Evolutionary conservation across 1,140 invertebrate species (phyloP).

Genomic region (Drosophila auraria): DNA sequence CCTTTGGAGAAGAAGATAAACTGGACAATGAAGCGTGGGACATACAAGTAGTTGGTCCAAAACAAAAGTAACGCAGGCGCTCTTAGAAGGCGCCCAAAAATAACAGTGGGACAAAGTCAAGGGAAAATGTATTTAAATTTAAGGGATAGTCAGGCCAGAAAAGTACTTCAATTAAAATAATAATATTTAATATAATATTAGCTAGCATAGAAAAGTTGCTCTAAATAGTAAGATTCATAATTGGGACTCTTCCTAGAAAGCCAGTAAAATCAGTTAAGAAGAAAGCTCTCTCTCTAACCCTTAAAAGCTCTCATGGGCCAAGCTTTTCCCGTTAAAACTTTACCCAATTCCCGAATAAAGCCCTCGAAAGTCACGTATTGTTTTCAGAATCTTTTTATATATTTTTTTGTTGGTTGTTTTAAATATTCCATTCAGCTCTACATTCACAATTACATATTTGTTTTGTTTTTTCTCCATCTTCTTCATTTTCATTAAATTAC

Average conservation of each 20-base stretch:
- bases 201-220: too few species aligned
- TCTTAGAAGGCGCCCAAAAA: background rate
- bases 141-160: background rate
- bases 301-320: conserved; percentile 6
- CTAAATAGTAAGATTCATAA: too few species aligned
- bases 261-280: background rate
- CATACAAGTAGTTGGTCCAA: conserved; percentile 27
- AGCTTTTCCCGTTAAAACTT: background rate
- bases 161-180: too few species aligned
- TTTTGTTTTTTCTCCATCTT: conserved; percentile 42
- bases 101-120: conserved; percentile 14
- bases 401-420: conserved; percentile 62
- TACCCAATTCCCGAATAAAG: background rate
- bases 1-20: conserved; percentile 45
- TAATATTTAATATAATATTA: too few species aligned
- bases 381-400: conserved; percentile 69
- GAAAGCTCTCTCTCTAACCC: background rate
- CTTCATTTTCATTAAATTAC: conserved; percentile 71
- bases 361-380: background rate
- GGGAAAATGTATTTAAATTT: background rate
- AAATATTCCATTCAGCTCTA: conserved; percentile 81
- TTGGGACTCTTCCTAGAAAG: background rate
- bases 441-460: conserved; percentile 83
- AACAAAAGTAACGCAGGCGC: conserved; percentile 51
- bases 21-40: conserved; percentile 38